These are phyloP conservation scores for Gastracanthus pulcherrimus DNA, from an alignment of 2,888 invertebrate species.

Conservation along the genomic window DNA sequence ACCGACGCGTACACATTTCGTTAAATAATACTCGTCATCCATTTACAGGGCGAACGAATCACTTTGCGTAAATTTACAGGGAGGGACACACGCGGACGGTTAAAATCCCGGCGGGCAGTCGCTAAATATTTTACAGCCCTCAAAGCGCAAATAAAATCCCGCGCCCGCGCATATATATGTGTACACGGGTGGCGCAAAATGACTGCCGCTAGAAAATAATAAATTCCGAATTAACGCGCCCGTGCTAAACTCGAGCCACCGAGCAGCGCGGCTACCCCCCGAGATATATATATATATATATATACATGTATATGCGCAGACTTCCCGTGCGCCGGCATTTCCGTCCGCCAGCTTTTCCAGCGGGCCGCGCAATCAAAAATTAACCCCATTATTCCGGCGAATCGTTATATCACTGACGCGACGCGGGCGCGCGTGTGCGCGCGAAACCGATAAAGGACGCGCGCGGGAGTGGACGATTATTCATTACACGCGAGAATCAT, in stretches of 20 bases:
- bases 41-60: conserved; percentile 43
- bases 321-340: too few species aligned
- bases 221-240: conserved; percentile 43
- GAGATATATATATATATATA: too few species aligned
- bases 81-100: not conserved
- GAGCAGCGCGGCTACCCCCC: too few species aligned
- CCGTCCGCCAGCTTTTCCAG: not conserved
- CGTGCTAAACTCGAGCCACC: too few species aligned
- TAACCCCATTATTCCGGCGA: conserved; percentile 32
- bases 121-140: conserved; percentile 51
- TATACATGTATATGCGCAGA: too few species aligned
- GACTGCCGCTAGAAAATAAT: conserved; percentile 42
- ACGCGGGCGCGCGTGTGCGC: not conserved
- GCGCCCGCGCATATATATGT: too few species aligned
- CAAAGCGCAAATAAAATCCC: conserved; percentile 45
- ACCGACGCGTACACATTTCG: conserved; percentile 27
- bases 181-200: too few species aligned
- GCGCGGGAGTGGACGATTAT: not conserved
- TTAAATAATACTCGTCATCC: conserved; percentile 55
- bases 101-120: not conserved
- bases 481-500: not conserved
- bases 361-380: conserved; percentile 44
- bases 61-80: conserved; percentile 49
- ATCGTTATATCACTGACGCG: conserved; percentile 1
- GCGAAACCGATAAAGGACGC: not conserved